Evolutionary conservation across 2,113 vertebrate species (phyloP).

Genomic region (Lepisosteus oculatus): DNA sequence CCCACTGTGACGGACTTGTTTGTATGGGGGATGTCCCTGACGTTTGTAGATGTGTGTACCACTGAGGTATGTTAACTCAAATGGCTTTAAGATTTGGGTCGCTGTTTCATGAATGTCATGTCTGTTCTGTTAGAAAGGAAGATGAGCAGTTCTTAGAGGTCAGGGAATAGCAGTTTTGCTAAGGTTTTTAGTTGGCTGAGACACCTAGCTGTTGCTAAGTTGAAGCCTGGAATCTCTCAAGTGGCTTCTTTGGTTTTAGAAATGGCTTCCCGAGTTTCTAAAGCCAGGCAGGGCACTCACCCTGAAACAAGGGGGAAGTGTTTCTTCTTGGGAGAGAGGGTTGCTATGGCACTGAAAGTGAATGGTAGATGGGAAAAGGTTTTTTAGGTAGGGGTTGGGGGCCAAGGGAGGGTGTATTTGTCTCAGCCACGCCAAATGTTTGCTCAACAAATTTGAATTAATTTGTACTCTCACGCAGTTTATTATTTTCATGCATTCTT

Average conservation of each 20-base stretch:
- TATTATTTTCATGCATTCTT: too few relatives aligned
- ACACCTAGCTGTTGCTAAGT: slow-evolving; percentile 52
- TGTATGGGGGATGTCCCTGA: slow-evolving; percentile 28
- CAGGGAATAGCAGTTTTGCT: neutral
- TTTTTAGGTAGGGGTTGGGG: slow-evolving; percentile 19
- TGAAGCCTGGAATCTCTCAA: slow-evolving; percentile 46
- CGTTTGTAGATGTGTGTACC: slow-evolving; percentile 4
- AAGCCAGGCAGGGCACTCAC: slow-evolving; percentile 30
- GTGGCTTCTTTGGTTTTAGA: slow-evolving; percentile 45
- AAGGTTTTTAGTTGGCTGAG: neutral
- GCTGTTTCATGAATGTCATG: too few relatives aligned
- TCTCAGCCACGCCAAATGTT: slow-evolving; percentile 32
- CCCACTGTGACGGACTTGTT: too few relatives aligned
- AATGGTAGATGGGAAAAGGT: slow-evolving; percentile 58
- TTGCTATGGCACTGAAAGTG: slow-evolving; percentile 51
- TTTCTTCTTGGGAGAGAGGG: slow-evolving; percentile 54
- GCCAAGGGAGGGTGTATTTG: slow-evolving; percentile 19
- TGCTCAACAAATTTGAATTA: neutral
- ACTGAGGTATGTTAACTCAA: too few relatives aligned
- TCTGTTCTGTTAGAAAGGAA: too few relatives aligned
- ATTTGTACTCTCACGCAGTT: too few relatives aligned
- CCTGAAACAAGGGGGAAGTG: slow-evolving; percentile 35
- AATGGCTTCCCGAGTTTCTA: slow-evolving; percentile 44
- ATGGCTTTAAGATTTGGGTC: too few relatives aligned
- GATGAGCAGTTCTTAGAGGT: neutral